Percentiles rank a stretch among this genome's conserved stretches.
Evolutionary conservation across 2,888 invertebrate species (phyloP).

Genomic region (Corythucha ciliata): DNA sequence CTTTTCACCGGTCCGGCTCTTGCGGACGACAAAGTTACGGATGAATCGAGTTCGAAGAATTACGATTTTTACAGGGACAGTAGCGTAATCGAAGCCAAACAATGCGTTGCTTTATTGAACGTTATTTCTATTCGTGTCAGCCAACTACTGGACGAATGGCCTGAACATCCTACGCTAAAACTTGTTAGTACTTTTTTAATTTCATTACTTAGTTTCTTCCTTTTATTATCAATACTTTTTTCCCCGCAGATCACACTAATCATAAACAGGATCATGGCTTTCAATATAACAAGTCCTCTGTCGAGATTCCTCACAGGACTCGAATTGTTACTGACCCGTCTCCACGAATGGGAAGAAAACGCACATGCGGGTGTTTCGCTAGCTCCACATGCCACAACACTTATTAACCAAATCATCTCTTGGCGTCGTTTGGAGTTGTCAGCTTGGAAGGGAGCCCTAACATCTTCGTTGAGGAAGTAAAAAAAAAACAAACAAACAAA

Average conservation of each 20-base stretch:
- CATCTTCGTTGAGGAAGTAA: conserved; percentile 13
- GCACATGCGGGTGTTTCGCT: conserved; percentile 81
- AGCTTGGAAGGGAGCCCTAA: conserved; percentile 69
- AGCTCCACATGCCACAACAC: conserved; percentile 55
- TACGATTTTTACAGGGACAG: conserved; percentile 79
- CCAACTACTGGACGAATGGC: conserved; percentile 67
- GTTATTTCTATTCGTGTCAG: conserved; percentile 53
- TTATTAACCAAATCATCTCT: conserved; percentile 72
- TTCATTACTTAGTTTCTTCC: neutral
- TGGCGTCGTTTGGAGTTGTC: conserved; percentile 87
- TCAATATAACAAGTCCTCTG: conserved; percentile 72
- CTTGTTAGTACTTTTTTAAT: conserved; percentile 47
- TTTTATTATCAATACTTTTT: neutral
- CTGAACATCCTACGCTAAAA: conserved; percentile 78
- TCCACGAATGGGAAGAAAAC: conserved; percentile 76
- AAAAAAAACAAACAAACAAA: neutral
- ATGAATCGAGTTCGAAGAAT: neutral
- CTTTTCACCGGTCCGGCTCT: no score
- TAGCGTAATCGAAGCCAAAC: conserved; percentile 66
- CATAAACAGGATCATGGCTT: conserved; percentile 54
- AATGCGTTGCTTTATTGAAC: conserved; percentile 60
- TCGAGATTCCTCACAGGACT: conserved; percentile 83
- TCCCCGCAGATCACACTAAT: conserved; percentile 54
- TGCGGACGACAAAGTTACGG: neutral
- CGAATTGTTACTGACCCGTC: conserved; percentile 60